Base-by-base conservation (phyloP, 2,797 vertebrate species). In the Choloepus didactylus region DNA sequence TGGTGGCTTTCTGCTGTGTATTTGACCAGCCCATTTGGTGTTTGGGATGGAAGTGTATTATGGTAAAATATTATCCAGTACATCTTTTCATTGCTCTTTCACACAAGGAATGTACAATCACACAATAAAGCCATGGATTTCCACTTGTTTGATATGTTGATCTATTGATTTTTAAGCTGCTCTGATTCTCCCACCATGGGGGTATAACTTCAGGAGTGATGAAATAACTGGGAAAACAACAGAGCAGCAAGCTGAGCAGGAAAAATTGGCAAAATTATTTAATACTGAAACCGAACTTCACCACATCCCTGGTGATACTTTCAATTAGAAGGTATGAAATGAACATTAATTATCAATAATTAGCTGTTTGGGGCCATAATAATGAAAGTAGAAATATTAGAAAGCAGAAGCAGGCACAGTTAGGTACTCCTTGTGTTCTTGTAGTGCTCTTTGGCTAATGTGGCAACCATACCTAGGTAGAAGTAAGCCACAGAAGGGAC, bases 341-440 rank as follows among this genome's bases (percentile, higher is more conserved):
- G 95, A 98, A 97, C 98, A 97, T 98, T 98, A 98, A 97, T 97
- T 96, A 97, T 97, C 88, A 94, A 64, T 92, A 54, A 97, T 16
- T 25, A 96, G 96, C 77, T 96, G 83, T 97, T 98, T 96, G 56
- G 16, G 0, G 64, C 38, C 44, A 91, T 80, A 81, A 84, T 90
- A 96, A 89, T 80, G 87, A 97, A 89, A 12, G 62, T 95, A 84
- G 62, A 95, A 95, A 87, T 97, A 96, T 49, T 93, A 72, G 56
- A 95, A 87, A 91, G n/a, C 87, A 89, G 11, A 21, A 87, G 51
- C 6, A 60, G 67, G 27, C 59, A 41, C n/a, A 31, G 76, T 97
- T 84, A 64, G 54, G 3, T 27, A 76, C 44, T 96, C 70, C 82
- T 82, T 75, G 88, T 93, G 1, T n/a, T 2, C 31, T 69, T 70